Base-by-base conservation (phyloP, 1,140 invertebrate species). In the Bombyx mandarina region DNA sequence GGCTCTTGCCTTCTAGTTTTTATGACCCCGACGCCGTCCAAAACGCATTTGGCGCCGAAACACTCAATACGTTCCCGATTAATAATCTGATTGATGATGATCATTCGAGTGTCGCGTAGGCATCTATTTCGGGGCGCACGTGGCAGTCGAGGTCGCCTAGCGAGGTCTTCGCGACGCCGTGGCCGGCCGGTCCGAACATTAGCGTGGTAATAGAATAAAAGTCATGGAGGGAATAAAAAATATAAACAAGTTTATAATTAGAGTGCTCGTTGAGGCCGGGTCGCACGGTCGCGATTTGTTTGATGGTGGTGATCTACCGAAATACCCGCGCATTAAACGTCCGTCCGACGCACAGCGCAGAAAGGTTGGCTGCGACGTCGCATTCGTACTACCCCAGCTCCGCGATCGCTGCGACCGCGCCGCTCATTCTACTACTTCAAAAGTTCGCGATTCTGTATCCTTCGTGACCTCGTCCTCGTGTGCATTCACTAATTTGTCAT, bases 171-270 rank as follows among this genome's bases (percentile, higher is more conserved):
- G 56, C 58, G 53, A 56, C 26, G 56, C 49, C 9, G 55, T 42
- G n/a, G 42, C 62, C 58, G 57, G 56, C 46, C 57, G 60, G 57
- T 60, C 52, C 49, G 56, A 62, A 56, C 53, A 55, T 58, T 59
- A 61, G 47, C 48, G 53, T 58, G 67, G 65, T 75, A 71, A 79
- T 61, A 63, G 66, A 81, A 72, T 72, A 67, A 75, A 73, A 82
- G 71, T 80, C 74, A 74, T 76, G 71, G 75, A 67, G 71, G 63
- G 69, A 81, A 77, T 79, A 82, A 85, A 85, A 84, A 86, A 86
- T 83, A 85, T 86, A 86, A 86, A 86, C 83, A 86, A 82, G 82
- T 82, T 85, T 86, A 86, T 85, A 79, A 83, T 83, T 86, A 85
- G 83, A 84, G 73, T 68, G 79, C 81, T 83, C 76, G 75, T 79